Percentiles rank a stretch among this genome's conserved stretches.
These are phyloP conservation scores for Xylota sylvarum DNA, from an alignment of 2,888 invertebrate genomes.

Conservation along the genomic window DNA sequence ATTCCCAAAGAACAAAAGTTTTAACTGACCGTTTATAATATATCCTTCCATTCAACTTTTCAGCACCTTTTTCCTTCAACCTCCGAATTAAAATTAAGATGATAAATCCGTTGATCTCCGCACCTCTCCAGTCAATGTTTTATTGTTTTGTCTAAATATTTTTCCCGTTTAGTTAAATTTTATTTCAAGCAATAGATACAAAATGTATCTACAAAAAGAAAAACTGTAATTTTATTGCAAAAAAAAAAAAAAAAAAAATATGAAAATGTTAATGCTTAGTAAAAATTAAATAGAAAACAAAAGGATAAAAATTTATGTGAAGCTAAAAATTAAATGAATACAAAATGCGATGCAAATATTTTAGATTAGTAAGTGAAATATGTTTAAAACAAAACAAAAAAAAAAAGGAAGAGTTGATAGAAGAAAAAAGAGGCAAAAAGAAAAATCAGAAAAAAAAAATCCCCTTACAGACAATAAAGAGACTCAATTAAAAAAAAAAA, in stretches of 20 bases:
- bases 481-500: slow-evolving; percentile 78
- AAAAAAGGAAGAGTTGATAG: slow-evolving; percentile 50
- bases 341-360: slow-evolving; percentile 65
- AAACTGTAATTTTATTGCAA: slow-evolving; percentile 27
- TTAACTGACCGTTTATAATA: background rate
- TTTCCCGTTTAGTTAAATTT: slow-evolving; percentile 30
- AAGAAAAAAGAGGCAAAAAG: slow-evolving; percentile 68
- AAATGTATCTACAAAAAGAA: slow-evolving; percentile 13
- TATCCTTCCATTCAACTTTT: background rate
- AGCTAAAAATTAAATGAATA: slow-evolving; percentile 55
- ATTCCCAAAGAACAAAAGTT: background rate
- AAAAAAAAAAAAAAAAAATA: no score
- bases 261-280: slow-evolving; percentile 66
- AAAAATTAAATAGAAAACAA: slow-evolving; percentile 36
- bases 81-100: slow-evolving; percentile 7
- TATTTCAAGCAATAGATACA: slow-evolving; percentile 8
- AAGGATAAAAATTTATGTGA: slow-evolving; percentile 66
- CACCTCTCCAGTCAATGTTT: slow-evolving; percentile 15
- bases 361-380: slow-evolving; percentile 65
- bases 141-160: background rate
- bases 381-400: slow-evolving; percentile 25
- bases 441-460: slow-evolving; percentile 57
- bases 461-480: slow-evolving; percentile 79
- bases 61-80: background rate
- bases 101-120: slow-evolving; percentile 18